These are phyloP conservation scores for Paramormyrops hopkinsi DNA, from an alignment of 2,797 vertebrate genomes.

Conservation along the genomic window DNA sequence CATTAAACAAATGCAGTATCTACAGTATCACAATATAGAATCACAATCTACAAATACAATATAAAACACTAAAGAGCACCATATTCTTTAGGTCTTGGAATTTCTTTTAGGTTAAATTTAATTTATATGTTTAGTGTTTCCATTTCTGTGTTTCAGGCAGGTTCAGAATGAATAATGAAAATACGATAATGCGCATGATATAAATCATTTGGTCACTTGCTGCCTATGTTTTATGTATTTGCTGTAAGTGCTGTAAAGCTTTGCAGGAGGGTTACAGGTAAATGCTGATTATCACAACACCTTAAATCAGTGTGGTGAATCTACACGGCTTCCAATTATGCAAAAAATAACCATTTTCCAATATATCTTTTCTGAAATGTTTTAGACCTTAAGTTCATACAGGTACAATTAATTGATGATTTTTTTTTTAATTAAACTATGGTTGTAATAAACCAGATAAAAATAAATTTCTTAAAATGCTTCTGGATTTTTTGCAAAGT, in stretches of 20 bases:
- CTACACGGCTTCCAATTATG: background rate
- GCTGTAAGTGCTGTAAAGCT: background rate
- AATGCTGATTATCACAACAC: background rate
- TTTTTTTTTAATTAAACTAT: background rate
- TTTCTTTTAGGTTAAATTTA: background rate
- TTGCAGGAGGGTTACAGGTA: background rate
- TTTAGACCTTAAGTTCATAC: background rate
- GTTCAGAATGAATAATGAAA: background rate
- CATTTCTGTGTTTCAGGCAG: background rate
- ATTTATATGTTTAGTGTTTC: background rate
- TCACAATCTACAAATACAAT: background rate
- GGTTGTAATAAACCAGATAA: background rate
- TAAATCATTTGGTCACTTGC: background rate
- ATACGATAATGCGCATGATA: background rate
- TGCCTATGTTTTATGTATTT: background rate
- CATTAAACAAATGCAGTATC: background rate
- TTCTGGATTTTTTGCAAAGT: background rate
- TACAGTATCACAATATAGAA: background rate
- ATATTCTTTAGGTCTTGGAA: background rate
- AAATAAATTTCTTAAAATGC: background rate
- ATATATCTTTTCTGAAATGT: background rate
- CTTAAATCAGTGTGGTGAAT: background rate
- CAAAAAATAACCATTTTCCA: background rate
- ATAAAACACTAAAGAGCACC: background rate
- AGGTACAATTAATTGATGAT: background rate